These are phyloP conservation scores for Drosophila takahashii DNA, from an alignment of 1,140 invertebrate genomes.

Conservation along the genomic window DNA sequence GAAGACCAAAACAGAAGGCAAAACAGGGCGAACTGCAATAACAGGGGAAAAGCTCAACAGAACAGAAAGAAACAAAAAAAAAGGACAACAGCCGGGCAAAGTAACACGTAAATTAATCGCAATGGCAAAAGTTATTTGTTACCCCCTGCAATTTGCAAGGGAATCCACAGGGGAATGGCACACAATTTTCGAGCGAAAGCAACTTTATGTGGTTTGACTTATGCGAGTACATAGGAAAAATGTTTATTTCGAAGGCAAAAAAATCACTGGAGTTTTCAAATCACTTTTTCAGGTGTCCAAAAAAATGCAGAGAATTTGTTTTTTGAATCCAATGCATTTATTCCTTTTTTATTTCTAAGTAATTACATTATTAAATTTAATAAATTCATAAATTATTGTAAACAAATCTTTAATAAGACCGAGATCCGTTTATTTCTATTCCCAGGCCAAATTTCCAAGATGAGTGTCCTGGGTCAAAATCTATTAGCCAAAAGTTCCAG, in stretches of 20 bases:
- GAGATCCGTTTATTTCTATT: not conserved
- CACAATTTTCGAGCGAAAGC: not conserved
- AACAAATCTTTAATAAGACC: not conserved
- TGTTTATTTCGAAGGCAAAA: not conserved
- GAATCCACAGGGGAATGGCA: slow-evolving; percentile 1
- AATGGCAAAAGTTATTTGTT: slow-evolving; percentile 37
- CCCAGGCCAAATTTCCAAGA: not conserved
- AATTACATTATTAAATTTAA: no score
- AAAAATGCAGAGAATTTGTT: no score
- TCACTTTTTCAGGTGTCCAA: no score
- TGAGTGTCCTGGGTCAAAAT: not conserved
- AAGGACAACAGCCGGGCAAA: slow-evolving; percentile 5
- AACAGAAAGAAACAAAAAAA: not conserved
- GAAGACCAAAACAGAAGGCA: slow-evolving; percentile 30
- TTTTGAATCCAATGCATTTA: no score
- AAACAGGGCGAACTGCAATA: slow-evolving; percentile 1
- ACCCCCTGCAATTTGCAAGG: slow-evolving; percentile 11
- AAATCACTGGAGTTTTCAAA: not conserved
- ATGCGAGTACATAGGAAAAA: not conserved
- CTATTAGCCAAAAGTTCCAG: slow-evolving; percentile 2
- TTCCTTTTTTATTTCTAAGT: no score
- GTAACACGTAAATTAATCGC: slow-evolving; percentile 42
- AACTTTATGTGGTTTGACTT: slow-evolving; percentile 3
- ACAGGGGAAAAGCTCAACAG: not conserved
- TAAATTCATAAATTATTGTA: no score